These are phyloP conservation scores for Ceriagrion tenellum DNA, from an alignment of 2,888 invertebrate species.

Conservation along the genomic window DNA sequence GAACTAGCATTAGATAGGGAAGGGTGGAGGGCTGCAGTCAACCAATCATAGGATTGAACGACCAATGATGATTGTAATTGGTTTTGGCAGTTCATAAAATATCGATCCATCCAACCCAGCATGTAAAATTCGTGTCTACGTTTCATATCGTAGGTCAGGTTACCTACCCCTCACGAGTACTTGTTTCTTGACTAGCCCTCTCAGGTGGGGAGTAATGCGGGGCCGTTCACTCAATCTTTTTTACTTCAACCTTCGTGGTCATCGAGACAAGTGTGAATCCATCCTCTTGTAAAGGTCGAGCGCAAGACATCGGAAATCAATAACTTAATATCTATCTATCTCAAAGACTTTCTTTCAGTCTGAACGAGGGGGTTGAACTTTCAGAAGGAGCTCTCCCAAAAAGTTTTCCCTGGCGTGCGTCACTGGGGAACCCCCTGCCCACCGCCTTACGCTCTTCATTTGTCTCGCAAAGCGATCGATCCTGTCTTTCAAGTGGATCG, in stretches of 20 bases:
- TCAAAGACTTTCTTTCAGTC: neutral
- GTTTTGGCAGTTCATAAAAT: no score
- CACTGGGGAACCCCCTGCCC: neutral
- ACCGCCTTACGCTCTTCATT: neutral
- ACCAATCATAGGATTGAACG: no score
- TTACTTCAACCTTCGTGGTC: neutral
- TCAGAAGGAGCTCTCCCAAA: neutral
- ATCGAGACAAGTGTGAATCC: neutral
- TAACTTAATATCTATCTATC: neutral
- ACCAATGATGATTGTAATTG: no score
- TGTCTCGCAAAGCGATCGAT: constrained; percentile 12
- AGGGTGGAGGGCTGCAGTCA: no score
- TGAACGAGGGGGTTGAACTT: neutral
- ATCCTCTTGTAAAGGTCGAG: neutral
- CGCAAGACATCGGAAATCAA: neutral
- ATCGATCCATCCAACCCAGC: no score
- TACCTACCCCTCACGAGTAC: neutral
- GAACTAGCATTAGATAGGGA: no score
- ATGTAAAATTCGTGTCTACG: no score
- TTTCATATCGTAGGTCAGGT: neutral
- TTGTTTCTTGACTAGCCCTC: no score
- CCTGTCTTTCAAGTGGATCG: neutral
- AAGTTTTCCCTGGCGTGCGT: neutral
- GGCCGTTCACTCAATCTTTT: no score
- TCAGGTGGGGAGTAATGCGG: neutral